Evolutionary conservation across 2,113 vertebrate species (phyloP), one percentile per base, ranked within the genome.

Genomic region (Cavia aperea): DNA sequence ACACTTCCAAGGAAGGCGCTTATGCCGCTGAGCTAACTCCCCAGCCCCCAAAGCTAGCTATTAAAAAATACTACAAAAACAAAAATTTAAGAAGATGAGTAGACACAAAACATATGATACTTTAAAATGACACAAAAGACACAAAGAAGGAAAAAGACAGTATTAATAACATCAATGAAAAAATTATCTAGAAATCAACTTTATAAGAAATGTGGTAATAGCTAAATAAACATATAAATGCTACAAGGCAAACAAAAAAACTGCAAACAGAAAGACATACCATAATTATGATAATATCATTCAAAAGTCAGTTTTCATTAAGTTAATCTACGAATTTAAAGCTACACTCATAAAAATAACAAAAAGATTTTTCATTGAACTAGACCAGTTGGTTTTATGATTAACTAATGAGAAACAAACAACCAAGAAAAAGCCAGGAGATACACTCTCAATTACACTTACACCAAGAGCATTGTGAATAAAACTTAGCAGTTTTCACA

Each of bases 321-420:
- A 77, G 14, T 58, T 73, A 83, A 92, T 29, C 63, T 94, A 29
- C 88, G 82, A 84, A 77, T 39, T 87, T 78, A 91, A 81, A 10
- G 33, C 9, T 72, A 73, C 31, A 82, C 5, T 16, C 56, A 43
- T 31, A 68, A 56, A 62, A 66, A 95, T 19, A 68, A 1, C 19
- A 79, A 62, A 88, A 87, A 49, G n/a, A 58, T 49, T 70, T 86
- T 63, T 88, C 21, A 78, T 0, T 81, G n/a, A 86, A 39, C 43
- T 16, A 75, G 36, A 88, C 4, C 85, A 88, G 24, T 12, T 49
- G 36, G 79, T 78, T 46, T 88, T 46, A 83, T 16, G 60, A 63
- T 78, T 86, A 81, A 81, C 43, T 39, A 75, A 0, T 56, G 8
- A 85, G 81, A 89, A 86, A 89, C 14, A 78, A 86, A 86, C 33